phyloP scores from a whole-genome alignment of 1,140 invertebrate species.

The Drosophila sp. region DNA sequence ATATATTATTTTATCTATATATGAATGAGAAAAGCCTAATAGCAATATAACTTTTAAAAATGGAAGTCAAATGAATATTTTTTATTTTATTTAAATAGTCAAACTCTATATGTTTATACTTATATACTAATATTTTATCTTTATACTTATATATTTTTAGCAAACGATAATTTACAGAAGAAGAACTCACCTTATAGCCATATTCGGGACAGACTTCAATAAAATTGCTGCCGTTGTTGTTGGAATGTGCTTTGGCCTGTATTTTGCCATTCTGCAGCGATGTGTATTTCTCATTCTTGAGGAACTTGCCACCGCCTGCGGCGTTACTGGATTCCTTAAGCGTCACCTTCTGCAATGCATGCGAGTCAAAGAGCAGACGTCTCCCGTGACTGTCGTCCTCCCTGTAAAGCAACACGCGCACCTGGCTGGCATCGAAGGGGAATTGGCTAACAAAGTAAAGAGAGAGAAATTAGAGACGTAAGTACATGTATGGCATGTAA shows the following conservation, averaged over 20 bases:
- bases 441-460: constrained; percentile 79
- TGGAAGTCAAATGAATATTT: too few relatives aligned
- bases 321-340: constrained; percentile 64
- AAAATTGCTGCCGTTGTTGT: constrained; percentile 61
- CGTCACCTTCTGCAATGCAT: constrained; percentile 87
- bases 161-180: too few relatives aligned
- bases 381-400: constrained; percentile 93
- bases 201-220: constrained; percentile 82
- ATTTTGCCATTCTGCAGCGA: constrained; percentile 70
- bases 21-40: too few relatives aligned
- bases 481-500: not conserved
- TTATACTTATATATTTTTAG: too few relatives aligned
- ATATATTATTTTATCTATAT: too few relatives aligned
- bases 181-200: constrained; percentile 78
- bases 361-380: constrained; percentile 93
- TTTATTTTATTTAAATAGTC: too few relatives aligned
- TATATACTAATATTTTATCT: too few relatives aligned
- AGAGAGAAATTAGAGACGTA: not conserved
- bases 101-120: too few relatives aligned
- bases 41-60: too few relatives aligned
- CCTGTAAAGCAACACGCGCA: constrained; percentile 92
- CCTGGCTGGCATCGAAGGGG: constrained; percentile 87
- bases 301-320: constrained; percentile 58
- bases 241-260: constrained; percentile 80
- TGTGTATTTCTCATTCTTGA: constrained; percentile 71